A percentile compares a stretch with the other conserved stretches of the same genome.
Evolutionary conservation across 2,113 vertebrate genomes (phyloP).

Genomic region (Tricholaema leucomelas): DNA sequence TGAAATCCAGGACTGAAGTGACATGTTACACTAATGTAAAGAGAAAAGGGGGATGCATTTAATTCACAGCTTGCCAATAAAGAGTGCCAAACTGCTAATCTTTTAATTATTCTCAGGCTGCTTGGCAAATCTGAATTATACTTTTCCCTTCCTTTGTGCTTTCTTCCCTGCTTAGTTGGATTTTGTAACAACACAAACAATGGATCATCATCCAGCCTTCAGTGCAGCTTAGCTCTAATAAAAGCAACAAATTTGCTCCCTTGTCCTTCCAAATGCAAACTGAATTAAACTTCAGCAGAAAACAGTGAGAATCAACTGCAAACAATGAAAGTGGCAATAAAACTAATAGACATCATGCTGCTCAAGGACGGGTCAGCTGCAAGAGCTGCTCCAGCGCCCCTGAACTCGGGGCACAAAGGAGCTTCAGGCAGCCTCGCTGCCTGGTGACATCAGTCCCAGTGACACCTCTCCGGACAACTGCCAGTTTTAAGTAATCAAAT

Average conservation of each 20-base stretch:
- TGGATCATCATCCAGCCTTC: neutral
- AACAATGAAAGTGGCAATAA: conserved; percentile 25
- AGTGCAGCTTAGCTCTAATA: conserved; percentile 18
- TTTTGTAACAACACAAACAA: conserved; percentile 27
- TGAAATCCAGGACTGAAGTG: neutral
- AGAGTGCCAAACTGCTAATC: conserved; percentile 16
- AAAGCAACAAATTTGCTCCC: conserved; percentile 25
- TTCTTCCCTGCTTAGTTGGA: neutral
- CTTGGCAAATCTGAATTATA: conserved; percentile 33
- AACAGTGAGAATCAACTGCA: neutral
- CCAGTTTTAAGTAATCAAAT: neutral
- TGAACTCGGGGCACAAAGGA: neutral
- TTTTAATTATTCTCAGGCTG: conserved; percentile 29
- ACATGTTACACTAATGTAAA: neutral
- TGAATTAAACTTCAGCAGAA: neutral
- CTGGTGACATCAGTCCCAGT: conserved; percentile 22
- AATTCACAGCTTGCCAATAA: neutral
- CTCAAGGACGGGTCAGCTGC: conserved; percentile 11
- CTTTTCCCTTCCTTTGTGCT: conserved; percentile 20
- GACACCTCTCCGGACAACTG: neutral
- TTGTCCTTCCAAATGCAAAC: neutral
- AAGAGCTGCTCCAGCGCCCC: neutral
- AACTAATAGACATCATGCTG: conserved; percentile 5
- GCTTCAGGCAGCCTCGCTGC: neutral
- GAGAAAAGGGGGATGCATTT: conserved; percentile 18